Percentiles rank a stretch among this genome's conserved stretches.
Evolutionary conservation across 2,113 vertebrate genomes (phyloP).

Genomic region (Phrynocephalus versicolor): DNA sequence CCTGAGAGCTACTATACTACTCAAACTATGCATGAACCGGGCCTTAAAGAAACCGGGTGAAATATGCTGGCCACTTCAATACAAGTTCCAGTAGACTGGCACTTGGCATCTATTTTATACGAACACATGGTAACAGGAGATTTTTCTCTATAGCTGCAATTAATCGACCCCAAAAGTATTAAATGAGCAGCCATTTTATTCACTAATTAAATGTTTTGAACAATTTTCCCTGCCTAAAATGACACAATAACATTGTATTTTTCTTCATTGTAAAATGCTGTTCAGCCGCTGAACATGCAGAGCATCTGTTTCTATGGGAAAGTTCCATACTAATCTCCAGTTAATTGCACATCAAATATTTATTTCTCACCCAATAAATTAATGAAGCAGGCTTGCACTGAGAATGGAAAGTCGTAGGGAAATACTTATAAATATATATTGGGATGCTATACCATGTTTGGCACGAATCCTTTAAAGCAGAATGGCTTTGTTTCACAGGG

Average conservation of each 20-base stretch:
- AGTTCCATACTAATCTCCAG: constrained; percentile 61
- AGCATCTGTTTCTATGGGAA: constrained; percentile 60
- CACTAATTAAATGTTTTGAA: constrained; percentile 41
- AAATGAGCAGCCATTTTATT: constrained; percentile 3
- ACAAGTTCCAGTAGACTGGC: not conserved
- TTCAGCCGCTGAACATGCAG: constrained; percentile 8
- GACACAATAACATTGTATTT: constrained; percentile 39
- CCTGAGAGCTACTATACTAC: not conserved
- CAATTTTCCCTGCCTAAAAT: constrained; percentile 12
- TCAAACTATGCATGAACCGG: not conserved
- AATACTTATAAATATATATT: constrained; percentile 46
- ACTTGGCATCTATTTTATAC: constrained; percentile 5
- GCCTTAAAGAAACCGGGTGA: not conserved
- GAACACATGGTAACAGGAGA: not conserved
- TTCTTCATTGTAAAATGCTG: constrained; percentile 33
- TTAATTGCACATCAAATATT: constrained; percentile 76
- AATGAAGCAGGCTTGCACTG: constrained; percentile 61
- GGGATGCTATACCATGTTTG: constrained; percentile 45
- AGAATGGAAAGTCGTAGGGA: constrained; percentile 59
- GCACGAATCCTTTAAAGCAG: constrained; percentile 42
- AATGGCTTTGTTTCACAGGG: constrained; percentile 36
- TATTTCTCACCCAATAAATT: constrained; percentile 70
- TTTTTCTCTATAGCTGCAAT: constrained; percentile 7
- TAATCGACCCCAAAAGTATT: constrained; percentile 43
- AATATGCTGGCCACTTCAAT: not conserved